Evolutionary conservation across 2,888 invertebrate genomes (phyloP).

Genomic region (Drosophila maculinotata): DNA sequence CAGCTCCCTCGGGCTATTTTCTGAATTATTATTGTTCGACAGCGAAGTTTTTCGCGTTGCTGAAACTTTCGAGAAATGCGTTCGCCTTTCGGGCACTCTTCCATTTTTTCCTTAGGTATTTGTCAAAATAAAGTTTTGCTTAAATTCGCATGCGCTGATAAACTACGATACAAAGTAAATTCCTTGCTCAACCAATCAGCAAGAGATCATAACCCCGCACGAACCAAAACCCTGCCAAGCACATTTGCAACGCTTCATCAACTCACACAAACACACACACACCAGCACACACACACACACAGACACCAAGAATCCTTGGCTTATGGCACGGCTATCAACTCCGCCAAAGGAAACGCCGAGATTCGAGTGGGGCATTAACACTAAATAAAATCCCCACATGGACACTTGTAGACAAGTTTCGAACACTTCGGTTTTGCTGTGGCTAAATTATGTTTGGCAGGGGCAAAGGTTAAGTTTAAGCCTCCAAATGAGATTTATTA

Average conservation of each 20-base stretch:
- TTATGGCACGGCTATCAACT: slow-evolving; percentile 31
- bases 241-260: slow-evolving; percentile 60
- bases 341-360: slow-evolving; percentile 21
- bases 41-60: slow-evolving; percentile 51
- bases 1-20: slow-evolving; percentile 61
- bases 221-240: slow-evolving; percentile 11
- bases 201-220: slow-evolving; percentile 44
- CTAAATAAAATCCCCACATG: slow-evolving; percentile 29
- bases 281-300: slow-evolving; percentile 23
- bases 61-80: slow-evolving; percentile 35
- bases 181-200: slow-evolving; percentile 42
- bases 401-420: slow-evolving; percentile 48
- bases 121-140: slow-evolving; percentile 31
- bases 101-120: slow-evolving; percentile 9
- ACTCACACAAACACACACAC: slow-evolving; percentile 41
- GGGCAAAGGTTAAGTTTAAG: slow-evolving; percentile 68
- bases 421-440: slow-evolving; percentile 9
- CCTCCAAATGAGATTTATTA: slow-evolving; percentile 81
- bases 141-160: slow-evolving; percentile 9
- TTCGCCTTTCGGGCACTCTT: slow-evolving; percentile 11
- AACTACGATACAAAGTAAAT: slow-evolving; percentile 16
- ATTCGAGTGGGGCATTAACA: slow-evolving; percentile 42
- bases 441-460: slow-evolving; percentile 63
- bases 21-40: slow-evolving; percentile 76
- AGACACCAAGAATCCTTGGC: slow-evolving; percentile 41